Conservation (phyloP, 1,140 invertebrate species). For the Laupala kohalensis region DNA sequence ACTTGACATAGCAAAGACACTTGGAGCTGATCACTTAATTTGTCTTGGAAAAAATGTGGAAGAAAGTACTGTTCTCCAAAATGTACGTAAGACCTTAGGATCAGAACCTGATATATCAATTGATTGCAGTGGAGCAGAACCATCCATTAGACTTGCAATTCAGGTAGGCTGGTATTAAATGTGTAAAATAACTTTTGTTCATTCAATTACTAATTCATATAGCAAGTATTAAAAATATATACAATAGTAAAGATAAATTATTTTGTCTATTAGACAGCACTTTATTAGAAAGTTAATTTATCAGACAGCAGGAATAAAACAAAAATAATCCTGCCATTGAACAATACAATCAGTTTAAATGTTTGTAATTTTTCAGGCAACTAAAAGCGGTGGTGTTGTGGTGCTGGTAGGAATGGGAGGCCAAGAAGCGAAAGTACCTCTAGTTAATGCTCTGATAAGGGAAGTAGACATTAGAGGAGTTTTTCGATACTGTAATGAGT, state of each 20-base stretch:
- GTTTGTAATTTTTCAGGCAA: conserved; percentile 58
- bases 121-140: conserved; percentile 76
- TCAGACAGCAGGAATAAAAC: too few relatives aligned
- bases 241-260: too few relatives aligned
- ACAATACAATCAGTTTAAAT: too few relatives aligned
- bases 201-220: too few relatives aligned
- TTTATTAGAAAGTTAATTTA: too few relatives aligned
- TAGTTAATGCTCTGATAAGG: conserved; percentile 60
- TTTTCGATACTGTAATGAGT: conserved; percentile 87
- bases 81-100: conserved; percentile 49
- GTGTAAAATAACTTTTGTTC: too few relatives aligned
- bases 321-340: too few relatives aligned
- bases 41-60: conserved; percentile 41
- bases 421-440: conserved; percentile 61
- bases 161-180: conserved; percentile 54
- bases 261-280: too few relatives aligned
- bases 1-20: conserved; percentile 61
- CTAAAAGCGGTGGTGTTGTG: conserved; percentile 65
- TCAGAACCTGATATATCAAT: conserved; percentile 62
- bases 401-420: conserved; percentile 78
- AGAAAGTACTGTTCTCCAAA: conserved; percentile 43
- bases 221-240: too few relatives aligned
- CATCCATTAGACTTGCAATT: conserved; percentile 62
- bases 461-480: conserved; percentile 87
- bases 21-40: conserved; percentile 67